Base-by-base conservation (phyloP, 2,113 vertebrate species). In the Cercocebus atys region DNA sequence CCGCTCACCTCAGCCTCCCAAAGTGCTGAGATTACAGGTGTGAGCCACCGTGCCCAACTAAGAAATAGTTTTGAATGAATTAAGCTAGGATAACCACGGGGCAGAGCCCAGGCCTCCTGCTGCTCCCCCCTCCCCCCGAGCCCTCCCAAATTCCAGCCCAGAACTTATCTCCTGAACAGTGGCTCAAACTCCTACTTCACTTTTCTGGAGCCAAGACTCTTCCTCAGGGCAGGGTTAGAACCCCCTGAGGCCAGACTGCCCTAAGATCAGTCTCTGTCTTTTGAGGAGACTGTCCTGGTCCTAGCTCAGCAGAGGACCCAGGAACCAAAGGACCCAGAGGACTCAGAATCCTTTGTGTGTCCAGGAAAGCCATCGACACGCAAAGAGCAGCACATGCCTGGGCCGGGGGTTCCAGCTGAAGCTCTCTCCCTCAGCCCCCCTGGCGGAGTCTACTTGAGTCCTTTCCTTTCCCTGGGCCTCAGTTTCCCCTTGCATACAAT, bases 71-170 rank as follows among this genome's bases (percentile, higher is more conserved):
- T 5, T 40, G n/a, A 73, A n/a, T 68, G 72, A 94, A 57, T 55
- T 9, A 93, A 55, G 35, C 23, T 82, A 47, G 22, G 35, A 14
- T 23, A 23, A 68, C 6, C 70, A 14, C 16, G 35, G 52, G 10
- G 90, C 27, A 47, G 72, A 82, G 81, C 47, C 27, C 64, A 35
- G 20, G 68, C 38, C 30, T 66, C 38, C 45, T 52, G 9, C 30
- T 0, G 6, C 6, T 10, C 11, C 4, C 8, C 2, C 0, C 25
- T 6, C 0, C 12, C 6, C 80, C 12, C 23, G 13, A 6, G 9
- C 16, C 16, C 32, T 83, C 57, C 32, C 22, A n/a, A 11, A 81
- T 73, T 75, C 75, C 13, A 22, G 55, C 47, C 85, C 5, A 17
- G 25, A 25, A 12, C 88, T 30, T 87, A n/a, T 43, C 87, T 35